These are phyloP conservation scores for Eulemur rubriventer DNA, from an alignment of 2,797 vertebrate genomes.

Conservation along the genomic window DNA sequence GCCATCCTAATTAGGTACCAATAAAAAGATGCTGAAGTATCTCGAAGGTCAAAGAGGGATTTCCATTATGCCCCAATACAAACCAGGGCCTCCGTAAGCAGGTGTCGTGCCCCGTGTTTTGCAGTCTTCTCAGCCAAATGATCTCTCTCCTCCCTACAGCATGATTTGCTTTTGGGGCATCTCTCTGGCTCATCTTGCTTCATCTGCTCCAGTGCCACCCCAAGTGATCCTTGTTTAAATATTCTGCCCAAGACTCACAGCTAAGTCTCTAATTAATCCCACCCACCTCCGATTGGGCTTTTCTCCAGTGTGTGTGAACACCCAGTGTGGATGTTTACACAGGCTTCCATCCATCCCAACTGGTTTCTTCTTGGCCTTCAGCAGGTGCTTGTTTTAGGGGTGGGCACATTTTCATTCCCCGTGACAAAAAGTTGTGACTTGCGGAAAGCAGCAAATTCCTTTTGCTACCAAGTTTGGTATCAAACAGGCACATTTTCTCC, in stretches of 20 bases:
- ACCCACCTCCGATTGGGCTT: background rate
- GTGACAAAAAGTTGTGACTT: background rate
- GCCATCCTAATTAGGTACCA: background rate
- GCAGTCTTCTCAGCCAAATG: background rate
- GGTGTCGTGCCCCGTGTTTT: background rate
- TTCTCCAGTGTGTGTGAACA: too few relatives aligned
- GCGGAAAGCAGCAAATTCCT: background rate
- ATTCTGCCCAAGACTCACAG: background rate
- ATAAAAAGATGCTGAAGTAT: background rate
- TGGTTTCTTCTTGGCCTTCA: background rate
- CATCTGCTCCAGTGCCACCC: background rate
- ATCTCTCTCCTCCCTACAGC: background rate
- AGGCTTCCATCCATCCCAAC: background rate
- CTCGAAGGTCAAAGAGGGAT: background rate
- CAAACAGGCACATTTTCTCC: background rate
- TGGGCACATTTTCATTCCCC: background rate
- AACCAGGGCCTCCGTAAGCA: background rate
- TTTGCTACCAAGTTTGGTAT: background rate
- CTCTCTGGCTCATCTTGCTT: background rate
- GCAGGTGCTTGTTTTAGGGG: background rate
- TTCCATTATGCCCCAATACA: background rate
- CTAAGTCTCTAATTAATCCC: background rate
- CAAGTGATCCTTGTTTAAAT: background rate
- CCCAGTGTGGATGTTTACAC: background rate
- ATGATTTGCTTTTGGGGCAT: background rate